Base-by-base conservation (phyloP, 1,140 invertebrate genomes). In the Diabrotica virgifera region DNA sequence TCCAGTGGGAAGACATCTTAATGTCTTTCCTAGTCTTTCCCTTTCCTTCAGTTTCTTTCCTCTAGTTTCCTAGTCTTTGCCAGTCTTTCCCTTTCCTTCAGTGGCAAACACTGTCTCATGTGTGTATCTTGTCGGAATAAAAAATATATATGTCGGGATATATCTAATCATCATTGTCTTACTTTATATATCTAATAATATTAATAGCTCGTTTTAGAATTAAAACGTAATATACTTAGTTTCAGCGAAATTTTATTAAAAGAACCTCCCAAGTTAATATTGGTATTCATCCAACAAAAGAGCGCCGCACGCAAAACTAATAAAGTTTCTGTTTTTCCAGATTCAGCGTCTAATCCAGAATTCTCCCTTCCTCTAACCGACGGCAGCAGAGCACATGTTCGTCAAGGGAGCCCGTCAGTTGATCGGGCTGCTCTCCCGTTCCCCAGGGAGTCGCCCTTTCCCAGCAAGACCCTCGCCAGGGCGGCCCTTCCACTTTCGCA, bases 331-430 rank as follows among this genome's bases (percentile, higher is more conserved):
- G 40, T 46, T 46, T 24, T 46, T 46, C 40, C 40, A 46, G 40
- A 46, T 46, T 46, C 40, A n/a, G 8, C 8, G 40, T 10, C 8
- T 46, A 46, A 46, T 46, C n/a, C 40, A 46, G n/a, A 46, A 46
- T 46, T 46, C 40, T n/a, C 40, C 40, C n/a, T 46, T 46, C n/a
- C 40, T 46, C 40, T 46, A 46, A 46, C 24, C 24, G 24, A 24
- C 24, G 24, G 24, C 24, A 24, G 24, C 40, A 46, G 40, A 8
- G 40, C 40, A 46, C 40, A 68, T 68, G 67, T 62, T 68, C 9
- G 46, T 54, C 36, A 68, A 59, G 67, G 67, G 67, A 58, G 51
- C 65, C 53, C 65, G 46, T 50, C 63, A 65, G 63, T 68, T 65
- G 53, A 65, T 51, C 57, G 35, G 68, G 52, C 54, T 66, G 52